Conservation (phyloP, 2,888 invertebrate species). For the Pterostichus niger region DNA sequence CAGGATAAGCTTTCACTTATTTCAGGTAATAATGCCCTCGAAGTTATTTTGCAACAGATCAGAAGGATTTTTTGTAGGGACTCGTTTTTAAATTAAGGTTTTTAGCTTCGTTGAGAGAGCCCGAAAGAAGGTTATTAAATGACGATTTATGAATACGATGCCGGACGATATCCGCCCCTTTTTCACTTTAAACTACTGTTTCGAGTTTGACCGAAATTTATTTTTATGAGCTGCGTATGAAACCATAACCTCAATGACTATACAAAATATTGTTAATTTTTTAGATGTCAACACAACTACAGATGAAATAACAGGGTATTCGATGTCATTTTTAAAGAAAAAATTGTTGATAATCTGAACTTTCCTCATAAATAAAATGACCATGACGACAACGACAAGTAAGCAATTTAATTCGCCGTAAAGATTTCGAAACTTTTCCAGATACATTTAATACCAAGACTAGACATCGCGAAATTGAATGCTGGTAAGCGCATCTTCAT, state of each 20-base stretch:
- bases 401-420: too few relatives aligned
- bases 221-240: not conserved
- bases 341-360: not conserved
- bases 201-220: not conserved
- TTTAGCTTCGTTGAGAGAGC: slow-evolving; percentile 5
- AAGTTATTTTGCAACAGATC: slow-evolving; percentile 56
- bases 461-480: too few relatives aligned
- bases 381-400: too few relatives aligned
- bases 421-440: too few relatives aligned
- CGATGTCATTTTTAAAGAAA: slow-evolving; percentile 2
- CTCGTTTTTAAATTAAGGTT: slow-evolving; percentile 42
- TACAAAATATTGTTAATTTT: slow-evolving; percentile 27
- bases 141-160: slow-evolving; percentile 44
- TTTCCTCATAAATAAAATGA: not conserved
- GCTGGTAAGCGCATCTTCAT: too few relatives aligned
- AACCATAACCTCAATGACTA: slow-evolving; percentile 35
- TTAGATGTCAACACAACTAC: slow-evolving; percentile 21
- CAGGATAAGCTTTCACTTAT: slow-evolving; percentile 62
- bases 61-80: slow-evolving; percentile 9
- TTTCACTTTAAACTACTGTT: slow-evolving; percentile 14
- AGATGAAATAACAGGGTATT: not conserved
- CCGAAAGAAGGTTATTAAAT: slow-evolving; percentile 38
- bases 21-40: slow-evolving; percentile 40
- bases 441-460: too few relatives aligned
- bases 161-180: slow-evolving; percentile 27